phyloP scores from a whole-genome alignment of 2,113 vertebrate genomes.

The Menidia beryllina region DNA sequence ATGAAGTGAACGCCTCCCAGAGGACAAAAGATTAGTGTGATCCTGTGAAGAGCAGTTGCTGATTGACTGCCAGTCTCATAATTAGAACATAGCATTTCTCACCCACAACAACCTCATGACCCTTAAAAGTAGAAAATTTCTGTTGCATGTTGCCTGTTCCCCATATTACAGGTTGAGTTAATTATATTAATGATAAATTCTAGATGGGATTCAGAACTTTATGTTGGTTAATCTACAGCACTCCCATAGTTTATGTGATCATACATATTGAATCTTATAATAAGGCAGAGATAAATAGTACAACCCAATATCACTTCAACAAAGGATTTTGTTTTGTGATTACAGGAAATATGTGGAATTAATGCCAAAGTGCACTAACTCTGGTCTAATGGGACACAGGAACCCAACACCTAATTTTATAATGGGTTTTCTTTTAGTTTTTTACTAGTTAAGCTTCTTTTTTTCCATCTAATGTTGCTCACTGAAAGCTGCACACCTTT shows the following conservation, averaged over 20 bases:
- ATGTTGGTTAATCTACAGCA: too few relatives aligned
- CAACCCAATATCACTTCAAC: not conserved
- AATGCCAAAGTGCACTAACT: not conserved
- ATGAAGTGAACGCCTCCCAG: slow-evolving; percentile 23
- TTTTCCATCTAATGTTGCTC: not conserved
- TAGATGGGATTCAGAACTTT: too few relatives aligned
- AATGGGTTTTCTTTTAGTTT: not conserved
- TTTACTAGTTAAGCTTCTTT: not conserved
- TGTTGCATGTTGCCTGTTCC: not conserved
- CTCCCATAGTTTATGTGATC: too few relatives aligned
- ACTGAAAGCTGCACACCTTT: not conserved
- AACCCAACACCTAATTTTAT: not conserved
- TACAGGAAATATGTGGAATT: not conserved
- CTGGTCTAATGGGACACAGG: not conserved
- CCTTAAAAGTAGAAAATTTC: too few relatives aligned
- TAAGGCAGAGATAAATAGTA: not conserved
- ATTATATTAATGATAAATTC: too few relatives aligned
- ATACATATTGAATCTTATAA: not conserved
- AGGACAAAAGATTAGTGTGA: slow-evolving; percentile 20
- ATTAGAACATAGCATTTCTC: not conserved
- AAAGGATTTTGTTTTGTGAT: not conserved
- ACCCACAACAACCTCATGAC: not conserved
- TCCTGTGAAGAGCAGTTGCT: not conserved
- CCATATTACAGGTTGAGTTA: not conserved
- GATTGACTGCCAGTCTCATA: not conserved